Conservation (phyloP, 2,113 vertebrate species). For the Periophthalmodon schlosseri region DNA sequence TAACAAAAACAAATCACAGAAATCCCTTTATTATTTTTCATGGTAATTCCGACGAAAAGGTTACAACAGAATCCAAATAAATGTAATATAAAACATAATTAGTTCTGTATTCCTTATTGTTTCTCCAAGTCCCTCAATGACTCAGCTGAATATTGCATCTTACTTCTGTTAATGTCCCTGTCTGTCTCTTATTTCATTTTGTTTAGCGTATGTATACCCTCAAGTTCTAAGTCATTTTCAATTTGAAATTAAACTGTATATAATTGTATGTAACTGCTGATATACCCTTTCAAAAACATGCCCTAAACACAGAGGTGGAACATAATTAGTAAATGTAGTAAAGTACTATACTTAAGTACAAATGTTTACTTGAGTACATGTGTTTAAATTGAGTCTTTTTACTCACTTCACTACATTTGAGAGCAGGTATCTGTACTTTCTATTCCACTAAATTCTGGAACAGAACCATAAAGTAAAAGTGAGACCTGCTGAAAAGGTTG, state of each 20-base stretch:
- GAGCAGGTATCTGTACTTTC: too few relatives aligned
- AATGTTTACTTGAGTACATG: too few relatives aligned
- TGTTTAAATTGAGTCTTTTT: too few relatives aligned
- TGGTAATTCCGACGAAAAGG: neutral
- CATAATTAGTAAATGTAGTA: too few relatives aligned
- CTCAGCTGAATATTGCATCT: neutral
- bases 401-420: too few relatives aligned
- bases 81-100: constrained; percentile 1
- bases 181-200: neutral
- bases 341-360: too few relatives aligned
- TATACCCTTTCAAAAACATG: neutral
- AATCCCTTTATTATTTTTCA: constrained; percentile 11
- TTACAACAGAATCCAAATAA: constrained; percentile 2
- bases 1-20: constrained; percentile 25
- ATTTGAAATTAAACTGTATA: neutral
- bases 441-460: too few relatives aligned
- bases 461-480: too few relatives aligned
- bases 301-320: neutral
- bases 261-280: too few relatives aligned
- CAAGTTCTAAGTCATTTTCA: neutral
- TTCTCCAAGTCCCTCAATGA: neutral
- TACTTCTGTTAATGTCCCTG: neutral
- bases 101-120: neutral
- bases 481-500: too few relatives aligned
- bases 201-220: neutral